Evolutionary conservation across 2,113 vertebrate species (phyloP).

Genomic region (Psephotus haematonotus): DNA sequence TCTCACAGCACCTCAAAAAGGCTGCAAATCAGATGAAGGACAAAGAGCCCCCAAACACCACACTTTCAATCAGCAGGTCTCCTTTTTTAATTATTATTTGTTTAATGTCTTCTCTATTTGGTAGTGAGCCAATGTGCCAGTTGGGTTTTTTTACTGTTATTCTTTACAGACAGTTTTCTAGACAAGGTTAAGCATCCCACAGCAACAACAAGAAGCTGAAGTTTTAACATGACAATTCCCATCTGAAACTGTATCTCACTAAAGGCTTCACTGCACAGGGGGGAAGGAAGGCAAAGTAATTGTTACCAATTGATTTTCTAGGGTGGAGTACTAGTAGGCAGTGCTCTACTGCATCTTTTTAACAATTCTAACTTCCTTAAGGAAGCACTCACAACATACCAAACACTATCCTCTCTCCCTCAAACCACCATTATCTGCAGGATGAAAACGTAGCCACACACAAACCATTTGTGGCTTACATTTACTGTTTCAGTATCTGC

Average conservation of each 20-base stretch:
- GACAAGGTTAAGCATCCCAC: background rate
- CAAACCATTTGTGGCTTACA: background rate
- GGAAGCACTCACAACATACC: background rate
- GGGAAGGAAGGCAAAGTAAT: background rate
- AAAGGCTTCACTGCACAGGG: background rate
- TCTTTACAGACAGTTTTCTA: background rate
- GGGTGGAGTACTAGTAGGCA: background rate
- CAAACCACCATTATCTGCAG: background rate
- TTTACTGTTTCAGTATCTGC: background rate
- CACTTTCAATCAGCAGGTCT: background rate
- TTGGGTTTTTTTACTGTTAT: background rate
- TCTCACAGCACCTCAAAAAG: background rate
- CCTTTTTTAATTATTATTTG: background rate
- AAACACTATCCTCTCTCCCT: background rate
- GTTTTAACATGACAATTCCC: background rate
- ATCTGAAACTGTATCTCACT: background rate
- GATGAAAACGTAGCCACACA: background rate
- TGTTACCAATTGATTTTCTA: background rate
- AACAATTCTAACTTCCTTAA: background rate
- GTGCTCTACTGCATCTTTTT: background rate
- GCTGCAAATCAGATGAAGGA: background rate
- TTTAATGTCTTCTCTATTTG: background rate
- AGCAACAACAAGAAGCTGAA: background rate
- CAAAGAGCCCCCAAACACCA: background rate
- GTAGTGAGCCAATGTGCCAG: background rate